A percentile compares a stretch with the other conserved stretches of the same genome.
Evolutionary conservation across 23 tunicate species (phyloP).

Genomic region (Phallusia fumigata): DNA sequence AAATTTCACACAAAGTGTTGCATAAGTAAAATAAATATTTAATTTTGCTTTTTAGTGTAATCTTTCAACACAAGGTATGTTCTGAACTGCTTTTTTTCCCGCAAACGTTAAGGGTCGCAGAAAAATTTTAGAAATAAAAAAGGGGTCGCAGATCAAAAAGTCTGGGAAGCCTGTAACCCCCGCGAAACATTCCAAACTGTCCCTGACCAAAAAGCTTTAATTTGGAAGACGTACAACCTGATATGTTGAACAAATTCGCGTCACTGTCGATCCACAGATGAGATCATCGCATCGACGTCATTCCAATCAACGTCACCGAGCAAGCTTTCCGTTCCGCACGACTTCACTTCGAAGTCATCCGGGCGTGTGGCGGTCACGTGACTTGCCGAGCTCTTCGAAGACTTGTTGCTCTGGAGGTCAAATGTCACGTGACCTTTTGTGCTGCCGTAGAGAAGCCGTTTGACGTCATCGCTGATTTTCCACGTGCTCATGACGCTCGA

Average conservation of each 20-base stretch:
- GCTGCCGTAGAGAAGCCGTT: conserved; percentile 34
- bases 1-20: no score
- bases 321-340: conserved; percentile 28
- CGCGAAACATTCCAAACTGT: no score
- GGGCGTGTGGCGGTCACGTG: not conserved
- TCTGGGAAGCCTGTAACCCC: no score
- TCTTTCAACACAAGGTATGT: no score
- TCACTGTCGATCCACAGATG: conserved; percentile 14
- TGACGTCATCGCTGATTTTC: conserved; percentile 38
- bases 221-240: not conserved
- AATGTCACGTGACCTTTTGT: conserved; percentile 27
- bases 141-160: no score
- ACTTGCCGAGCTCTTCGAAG: not conserved
- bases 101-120: no score
- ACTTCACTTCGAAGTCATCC: not conserved
- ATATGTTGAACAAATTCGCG: not conserved
- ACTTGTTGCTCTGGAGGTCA: conserved; percentile 5
- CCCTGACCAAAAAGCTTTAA: not conserved
- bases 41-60: no score
- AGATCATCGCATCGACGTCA: conserved; percentile 29
- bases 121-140: no score
- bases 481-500: conserved; percentile 45
- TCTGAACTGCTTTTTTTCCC: no score
- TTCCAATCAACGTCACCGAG: conserved; percentile 35
- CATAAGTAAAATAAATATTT: no score